Conservation (phyloP, 2,113 vertebrate genomes). For the Oreocharis arfaki region DNA sequence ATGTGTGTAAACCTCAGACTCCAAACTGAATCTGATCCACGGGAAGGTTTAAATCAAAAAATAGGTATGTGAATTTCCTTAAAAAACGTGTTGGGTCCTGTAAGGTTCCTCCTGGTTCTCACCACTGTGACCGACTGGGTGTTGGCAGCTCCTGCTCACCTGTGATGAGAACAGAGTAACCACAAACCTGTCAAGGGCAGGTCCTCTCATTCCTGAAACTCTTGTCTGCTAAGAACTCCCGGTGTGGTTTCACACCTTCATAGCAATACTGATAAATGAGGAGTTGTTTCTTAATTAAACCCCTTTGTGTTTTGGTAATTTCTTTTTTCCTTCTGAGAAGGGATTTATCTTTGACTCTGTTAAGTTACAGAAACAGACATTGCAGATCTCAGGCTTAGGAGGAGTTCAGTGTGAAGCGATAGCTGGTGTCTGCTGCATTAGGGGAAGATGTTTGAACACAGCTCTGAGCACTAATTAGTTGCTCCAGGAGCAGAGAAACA, state of each 20-base stretch:
- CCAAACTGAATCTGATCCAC: neutral
- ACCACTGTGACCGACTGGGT: too few species aligned
- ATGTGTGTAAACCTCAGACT: neutral
- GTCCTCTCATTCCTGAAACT: neutral
- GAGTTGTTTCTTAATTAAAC: neutral
- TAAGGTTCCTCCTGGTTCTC: neutral
- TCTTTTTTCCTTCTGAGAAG: neutral
- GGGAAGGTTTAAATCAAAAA: neutral
- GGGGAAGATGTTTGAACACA: neutral
- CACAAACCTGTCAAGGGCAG: neutral
- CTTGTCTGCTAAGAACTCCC: neutral
- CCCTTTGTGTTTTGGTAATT: neutral
- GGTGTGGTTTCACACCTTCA: neutral
- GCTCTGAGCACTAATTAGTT: neutral
- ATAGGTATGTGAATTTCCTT: neutral
- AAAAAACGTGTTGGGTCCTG: rapidly evolving
- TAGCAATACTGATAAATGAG: neutral
- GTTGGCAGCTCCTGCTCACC: neutral
- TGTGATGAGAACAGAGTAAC: neutral
- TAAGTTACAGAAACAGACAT: neutral
- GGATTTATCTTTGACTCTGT: neutral
- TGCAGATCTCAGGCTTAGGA: neutral
- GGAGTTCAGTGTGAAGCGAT: neutral
- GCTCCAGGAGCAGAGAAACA: neutral
- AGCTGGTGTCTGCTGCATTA: neutral